A percentile compares a stretch with the other conserved stretches of the same genome.
Conservation (phyloP, 2,113 vertebrate species). For the Microcebus jonahi region DNA sequence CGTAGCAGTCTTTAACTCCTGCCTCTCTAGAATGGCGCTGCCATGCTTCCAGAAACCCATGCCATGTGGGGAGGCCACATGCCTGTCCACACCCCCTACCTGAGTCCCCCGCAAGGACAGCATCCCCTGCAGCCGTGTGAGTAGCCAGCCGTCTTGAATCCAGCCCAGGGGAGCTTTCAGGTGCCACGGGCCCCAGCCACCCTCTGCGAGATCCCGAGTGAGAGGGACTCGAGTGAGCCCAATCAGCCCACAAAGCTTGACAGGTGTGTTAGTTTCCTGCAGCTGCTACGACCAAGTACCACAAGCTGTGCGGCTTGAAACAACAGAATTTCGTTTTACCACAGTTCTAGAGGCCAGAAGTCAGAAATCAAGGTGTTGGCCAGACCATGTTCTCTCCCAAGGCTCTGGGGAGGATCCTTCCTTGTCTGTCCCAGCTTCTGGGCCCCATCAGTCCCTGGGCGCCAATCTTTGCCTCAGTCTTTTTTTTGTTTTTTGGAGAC, state of each 20-base stretch:
- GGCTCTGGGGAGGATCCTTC: background rate
- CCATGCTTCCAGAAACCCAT: background rate
- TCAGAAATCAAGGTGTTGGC: background rate
- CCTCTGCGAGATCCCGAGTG: background rate
- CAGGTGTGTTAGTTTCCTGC: background rate
- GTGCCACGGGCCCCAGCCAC: background rate
- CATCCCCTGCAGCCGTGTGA: background rate
- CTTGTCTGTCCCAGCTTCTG: background rate
- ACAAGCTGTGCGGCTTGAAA: background rate
- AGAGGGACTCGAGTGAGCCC: background rate
- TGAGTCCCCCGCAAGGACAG: background rate
- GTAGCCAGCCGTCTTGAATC: background rate
- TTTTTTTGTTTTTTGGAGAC: no score
- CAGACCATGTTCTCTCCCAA: background rate
- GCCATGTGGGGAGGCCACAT: background rate
- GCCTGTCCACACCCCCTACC: background rate
- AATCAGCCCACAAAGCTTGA: background rate
- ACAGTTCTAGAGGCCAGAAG: background rate
- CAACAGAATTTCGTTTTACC: background rate
- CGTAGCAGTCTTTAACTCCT: background rate
- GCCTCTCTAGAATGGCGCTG: background rate
- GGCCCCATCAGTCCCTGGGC: background rate
- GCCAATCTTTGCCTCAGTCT: background rate
- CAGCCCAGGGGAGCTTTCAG: background rate
- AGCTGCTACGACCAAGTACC: background rate